Evolutionary conservation across 2,888 invertebrate species (phyloP), one percentile per base, ranked within the genome.

Genomic region (Cantharis nigra): DNA sequence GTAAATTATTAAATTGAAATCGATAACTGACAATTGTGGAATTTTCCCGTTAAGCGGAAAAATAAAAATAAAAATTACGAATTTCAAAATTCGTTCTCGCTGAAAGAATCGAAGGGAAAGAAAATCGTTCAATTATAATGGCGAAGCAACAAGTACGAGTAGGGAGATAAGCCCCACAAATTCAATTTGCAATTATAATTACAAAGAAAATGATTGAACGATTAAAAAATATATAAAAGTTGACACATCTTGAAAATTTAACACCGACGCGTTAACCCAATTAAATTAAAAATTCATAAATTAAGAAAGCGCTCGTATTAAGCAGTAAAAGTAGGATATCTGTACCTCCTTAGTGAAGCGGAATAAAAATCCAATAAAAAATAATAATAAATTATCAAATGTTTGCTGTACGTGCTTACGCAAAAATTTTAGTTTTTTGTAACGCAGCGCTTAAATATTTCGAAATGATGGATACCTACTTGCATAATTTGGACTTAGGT

Each of bases 401-500:
- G 72, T 72, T 72, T 72, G 33, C 16, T 20, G 65, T 65, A 28
- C 72, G 72, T 72, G 72, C 16, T 9, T 3, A 10, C 9, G 11
- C 3, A 18, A 16, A 65, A 3, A 11, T 18, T 18, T 14, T 13
- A 11, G 18, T 23, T 16, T 65, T 65, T 65, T 14, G 11, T 33
- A 33, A 13, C 11, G 33, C 4, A 3, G 13, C 11, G 11, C 33
- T 33, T 33, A 13, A 33, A 33, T 33, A 13, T 65, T 65, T 65
- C 18, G 5, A 11, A 20, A 10, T 11, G 65, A 26, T 33, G 69
- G 18, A 69, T 63, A 77, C 87, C 86, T 84, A 89, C 91, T 90
- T 10, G 90, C 91, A 82, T 90, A 91, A 85, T 92, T 93, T 0
- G 93, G 93, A 75, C 93, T 91, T 70, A 94, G 89, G 82, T 94